Percentiles rank a stretch among this genome's conserved stretches.
Evolutionary conservation across 2,888 invertebrate genomes (phyloP).

Genomic region (Carabus problematicus): DNA sequence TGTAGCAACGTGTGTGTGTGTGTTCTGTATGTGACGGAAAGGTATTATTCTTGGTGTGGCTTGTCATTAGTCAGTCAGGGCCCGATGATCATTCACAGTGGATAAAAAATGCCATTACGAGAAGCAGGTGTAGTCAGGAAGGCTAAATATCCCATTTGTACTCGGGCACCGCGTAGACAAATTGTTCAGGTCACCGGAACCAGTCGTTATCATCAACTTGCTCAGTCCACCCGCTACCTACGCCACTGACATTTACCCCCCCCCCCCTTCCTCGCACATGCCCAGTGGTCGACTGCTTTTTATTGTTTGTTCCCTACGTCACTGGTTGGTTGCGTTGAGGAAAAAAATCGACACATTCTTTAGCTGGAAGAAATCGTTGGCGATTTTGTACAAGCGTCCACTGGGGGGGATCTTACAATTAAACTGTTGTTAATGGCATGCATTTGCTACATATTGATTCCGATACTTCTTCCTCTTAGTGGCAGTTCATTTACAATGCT

Average conservation of each 20-base stretch:
- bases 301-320: too few relatives aligned
- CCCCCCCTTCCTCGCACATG: neutral
- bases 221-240: neutral
- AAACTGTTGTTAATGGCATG: too few relatives aligned
- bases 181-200: slow-evolving; percentile 27
- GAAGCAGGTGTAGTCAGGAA: slow-evolving; percentile 42
- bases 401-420: too few relatives aligned
- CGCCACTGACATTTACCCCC: neutral
- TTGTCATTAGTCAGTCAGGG: slow-evolving; percentile 36
- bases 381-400: neutral
- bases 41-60: slow-evolving; percentile 36
- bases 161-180: slow-evolving; percentile 26
- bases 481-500: too few relatives aligned
- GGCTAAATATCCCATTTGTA: slow-evolving; percentile 43
- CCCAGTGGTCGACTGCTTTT: neutral
- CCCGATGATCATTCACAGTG: slow-evolving; percentile 39
- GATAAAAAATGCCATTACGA: slow-evolving; percentile 41
- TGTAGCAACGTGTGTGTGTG: too few relatives aligned
- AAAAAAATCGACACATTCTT: neutral
- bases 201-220: slow-evolving; percentile 25
- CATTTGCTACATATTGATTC: too few relatives aligned
- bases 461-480: too few relatives aligned
- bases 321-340: neutral
- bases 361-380: neutral
- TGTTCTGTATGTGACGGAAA: slow-evolving; percentile 26